These are phyloP conservation scores for Silvanus unidentatus DNA, from an alignment of 2,888 invertebrate genomes.

Conservation along the genomic window DNA sequence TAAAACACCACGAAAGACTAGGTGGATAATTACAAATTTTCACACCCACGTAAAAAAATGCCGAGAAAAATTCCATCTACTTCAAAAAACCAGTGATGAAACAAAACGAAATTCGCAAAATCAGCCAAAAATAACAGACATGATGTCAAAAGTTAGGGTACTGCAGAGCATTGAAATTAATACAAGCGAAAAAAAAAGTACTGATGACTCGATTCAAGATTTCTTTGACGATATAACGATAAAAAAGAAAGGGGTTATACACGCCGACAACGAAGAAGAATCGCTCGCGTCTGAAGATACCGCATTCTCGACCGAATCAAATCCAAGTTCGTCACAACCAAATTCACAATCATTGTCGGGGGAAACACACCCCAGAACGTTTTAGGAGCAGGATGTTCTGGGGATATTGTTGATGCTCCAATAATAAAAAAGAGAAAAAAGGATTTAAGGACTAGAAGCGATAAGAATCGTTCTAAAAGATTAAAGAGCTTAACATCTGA, in stretches of 20 bases:
- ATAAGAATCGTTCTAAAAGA: neutral
- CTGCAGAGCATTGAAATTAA: too few relatives aligned
- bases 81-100: neutral
- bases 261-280: too few relatives aligned
- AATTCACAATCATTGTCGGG: too few relatives aligned
- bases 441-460: neutral
- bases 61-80: too few relatives aligned
- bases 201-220: too few relatives aligned
- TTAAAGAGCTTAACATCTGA: neutral
- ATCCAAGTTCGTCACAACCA: neutral
- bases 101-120: neutral
- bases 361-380: neutral
- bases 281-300: neutral
- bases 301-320: neutral
- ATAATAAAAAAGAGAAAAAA: neutral
- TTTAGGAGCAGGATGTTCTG: neutral
- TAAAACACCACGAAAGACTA: neutral
- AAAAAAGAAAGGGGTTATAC: too few relatives aligned
- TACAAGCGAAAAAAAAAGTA: too few relatives aligned
- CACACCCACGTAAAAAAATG: neutral
- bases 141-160: too few relatives aligned
- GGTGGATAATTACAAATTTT: neutral
- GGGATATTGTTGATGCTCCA: neutral
- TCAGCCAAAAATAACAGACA: neutral
- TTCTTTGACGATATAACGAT: too few relatives aligned